Base-by-base conservation (phyloP, 2,797 vertebrate species). In the Neomorphus geoffroyi region DNA sequence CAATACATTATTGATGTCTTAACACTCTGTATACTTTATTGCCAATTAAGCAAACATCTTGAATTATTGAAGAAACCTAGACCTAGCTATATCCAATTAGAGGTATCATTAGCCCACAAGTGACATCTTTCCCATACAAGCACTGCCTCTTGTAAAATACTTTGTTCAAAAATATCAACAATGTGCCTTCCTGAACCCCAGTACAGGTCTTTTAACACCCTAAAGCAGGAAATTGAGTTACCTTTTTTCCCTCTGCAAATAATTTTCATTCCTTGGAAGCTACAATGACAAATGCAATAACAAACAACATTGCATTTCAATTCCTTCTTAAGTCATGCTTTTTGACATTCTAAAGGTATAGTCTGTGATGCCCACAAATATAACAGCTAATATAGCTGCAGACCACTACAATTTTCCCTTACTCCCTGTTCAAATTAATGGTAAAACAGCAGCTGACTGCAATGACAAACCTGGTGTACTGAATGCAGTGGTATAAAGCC, bases 171-270 rank as follows among this genome's bases (percentile, higher is more conserved):
- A 65, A n/a, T 4, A 17, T 69, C 22, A 71, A 13, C 30, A 53
- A 13, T 1, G 2, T 66, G 39, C n/a, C 43, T 69, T 82, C 13
- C 28, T 86, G 35, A 46, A 51, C 19, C 13, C 2, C 19, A 23
- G 0, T 41, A 45, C 4, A 58, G 19, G 11, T 48, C 4, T 43
- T 73, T 86, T 65, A 61, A 43, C 13, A 51, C 6, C 15, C 17
- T 51, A 73, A 65, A 69, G 11, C 12, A n/a, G 26, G 35, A 48
- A 24, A 74, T 58, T 67, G 11, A 41, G 13, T 50, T 62, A 27
- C 2, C 53, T 19, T 24, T 3, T 7, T 10, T 1, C 5, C 3
- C 16, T 11, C 5, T 7, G 3, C 16, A 53, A n/a, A 16, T 51
- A 3, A 46, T 64, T 85, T 60, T 57, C 1, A 10, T 50, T 81